A percentile compares a stretch with the other conserved stretches of the same genome.
These are phyloP conservation scores for Xestia c-nigrum DNA, from an alignment of 2,888 invertebrate species.

Conservation along the genomic window DNA sequence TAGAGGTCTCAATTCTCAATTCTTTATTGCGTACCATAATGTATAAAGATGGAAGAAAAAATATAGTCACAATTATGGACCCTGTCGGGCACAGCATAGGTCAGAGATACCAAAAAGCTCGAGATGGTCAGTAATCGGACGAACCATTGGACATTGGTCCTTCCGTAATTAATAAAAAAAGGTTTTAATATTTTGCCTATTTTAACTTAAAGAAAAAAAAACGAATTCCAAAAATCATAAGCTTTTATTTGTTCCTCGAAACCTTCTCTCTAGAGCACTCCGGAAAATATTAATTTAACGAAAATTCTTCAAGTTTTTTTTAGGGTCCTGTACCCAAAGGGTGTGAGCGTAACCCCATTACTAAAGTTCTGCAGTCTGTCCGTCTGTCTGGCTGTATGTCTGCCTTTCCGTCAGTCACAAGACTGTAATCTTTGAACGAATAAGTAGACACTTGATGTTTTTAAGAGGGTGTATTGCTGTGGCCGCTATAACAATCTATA, in stretches of 20 bases:
- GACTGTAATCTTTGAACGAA: neutral
- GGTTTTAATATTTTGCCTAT: neutral
- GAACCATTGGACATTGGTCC: no score
- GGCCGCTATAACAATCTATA: no score
- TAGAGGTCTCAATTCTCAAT: no score
- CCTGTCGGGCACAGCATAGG: no score
- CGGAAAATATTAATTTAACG: conserved; percentile 74
- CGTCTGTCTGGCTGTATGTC: neutral
- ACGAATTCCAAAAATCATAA: conserved; percentile 42
- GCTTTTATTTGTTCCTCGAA: conserved; percentile 36
- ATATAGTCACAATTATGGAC: no score
- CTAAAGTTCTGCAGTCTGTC: neutral
- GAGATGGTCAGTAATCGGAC: no score
- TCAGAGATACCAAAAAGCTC: no score
- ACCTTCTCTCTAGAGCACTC: conserved; percentile 46
- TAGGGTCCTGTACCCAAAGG: neutral
- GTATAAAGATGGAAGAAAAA: no score
- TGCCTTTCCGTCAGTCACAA: neutral
- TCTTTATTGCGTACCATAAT: no score
- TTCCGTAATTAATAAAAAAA: no score
- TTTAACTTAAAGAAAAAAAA: conserved; percentile 7
- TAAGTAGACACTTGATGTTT: neutral
- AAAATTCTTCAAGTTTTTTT: conserved; percentile 53
- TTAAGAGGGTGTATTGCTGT: neutral
- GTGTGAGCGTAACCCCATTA: neutral